Conservation (phyloP, 2,888 invertebrate genomes). For the Drosophila mimetica region DNA sequence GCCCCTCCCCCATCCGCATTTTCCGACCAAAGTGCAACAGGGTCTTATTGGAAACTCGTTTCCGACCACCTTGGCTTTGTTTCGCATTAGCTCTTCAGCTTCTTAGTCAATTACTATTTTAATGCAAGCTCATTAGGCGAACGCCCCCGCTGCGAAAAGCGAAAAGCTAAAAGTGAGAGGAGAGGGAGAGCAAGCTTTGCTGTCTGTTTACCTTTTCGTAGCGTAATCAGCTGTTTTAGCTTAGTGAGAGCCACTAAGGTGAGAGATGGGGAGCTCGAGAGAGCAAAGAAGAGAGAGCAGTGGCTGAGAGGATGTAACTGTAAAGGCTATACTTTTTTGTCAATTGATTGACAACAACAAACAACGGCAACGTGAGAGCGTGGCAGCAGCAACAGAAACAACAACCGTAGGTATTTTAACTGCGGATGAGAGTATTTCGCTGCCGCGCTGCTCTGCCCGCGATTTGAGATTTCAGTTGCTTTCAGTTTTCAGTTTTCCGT, state of each 20-base stretch:
- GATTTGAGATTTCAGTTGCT: constrained; percentile 16
- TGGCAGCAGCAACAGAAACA: constrained; percentile 16
- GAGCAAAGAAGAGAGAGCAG: background rate
- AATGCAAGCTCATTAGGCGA: constrained; percentile 42
- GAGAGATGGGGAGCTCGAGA: constrained; percentile 6
- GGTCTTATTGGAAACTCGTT: constrained; percentile 62
- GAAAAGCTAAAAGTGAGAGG: constrained; percentile 45
- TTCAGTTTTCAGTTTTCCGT: constrained; percentile 10
- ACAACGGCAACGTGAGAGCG: constrained; percentile 32
- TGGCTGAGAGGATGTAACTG: constrained; percentile 39
- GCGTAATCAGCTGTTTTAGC: constrained; percentile 66
- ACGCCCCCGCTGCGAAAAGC: constrained; percentile 33
- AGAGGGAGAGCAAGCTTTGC: constrained; percentile 52
- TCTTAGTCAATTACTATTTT: constrained; percentile 64
- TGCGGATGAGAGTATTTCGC: constrained; percentile 19
- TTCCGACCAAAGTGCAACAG: constrained; percentile 10
- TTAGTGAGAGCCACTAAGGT: constrained; percentile 44
- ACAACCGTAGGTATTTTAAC: constrained; percentile 27
- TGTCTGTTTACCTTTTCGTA: constrained; percentile 71
- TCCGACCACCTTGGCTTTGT: constrained; percentile 75
- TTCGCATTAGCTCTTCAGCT: constrained; percentile 45
- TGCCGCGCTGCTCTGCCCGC: constrained; percentile 28
- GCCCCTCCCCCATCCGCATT: background rate
- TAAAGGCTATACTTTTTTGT: constrained; percentile 60
- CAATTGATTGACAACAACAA: constrained; percentile 67